Base-by-base conservation (phyloP, 2,888 invertebrate genomes). In the Encarsia formosa region DNA sequence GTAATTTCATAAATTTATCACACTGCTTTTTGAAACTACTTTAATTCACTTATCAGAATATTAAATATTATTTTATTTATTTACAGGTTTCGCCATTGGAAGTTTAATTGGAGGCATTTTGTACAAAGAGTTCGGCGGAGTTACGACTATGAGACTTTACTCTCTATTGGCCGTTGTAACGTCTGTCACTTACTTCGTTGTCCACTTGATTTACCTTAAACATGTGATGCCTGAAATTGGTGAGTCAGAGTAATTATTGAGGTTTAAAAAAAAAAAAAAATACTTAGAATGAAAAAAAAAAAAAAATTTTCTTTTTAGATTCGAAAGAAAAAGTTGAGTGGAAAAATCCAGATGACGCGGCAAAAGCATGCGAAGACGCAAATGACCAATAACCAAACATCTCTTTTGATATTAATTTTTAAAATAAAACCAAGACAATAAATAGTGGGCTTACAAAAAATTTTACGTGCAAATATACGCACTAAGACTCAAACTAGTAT, bases 91-190 rank as follows among this genome's bases (percentile, higher is more conserved):
- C 66, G 84, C 88, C 0, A 70, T 90, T 41, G 90, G 90, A 0
- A 88, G 88, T 29, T 69, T 90, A 1, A 65, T 85, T 4, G 88
- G 89, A 2, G 90, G 90, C 1, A 73, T 83, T 54, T 68, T 88
- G 38, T 88, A 86, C 67, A 79, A 80, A 48, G 73, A 77, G 53
- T 65, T 81, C 13, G 88, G 87, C 0, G 88, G 88, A 0, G 73
- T 73, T 38, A 62, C 59, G 4, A 77, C 84, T 2, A 76, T 84
- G 54, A 76, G 77, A 59, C 75, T 81, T 55, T 83, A 78, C 50
- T 73, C 77, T 35, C 57, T 50, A 0, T 52, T 77, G 4, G 79
- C 78, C 2, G 56, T 75, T 5, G 19, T 74, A 1, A 75, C 78
- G 48, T 75, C 78, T 8, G 45, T 79, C 5, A 39, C 63, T 2